Percentiles rank a stretch among this genome's conserved stretches.
Conservation (phyloP, 2,888 invertebrate genomes). For the Coecobrya sp. region DNA sequence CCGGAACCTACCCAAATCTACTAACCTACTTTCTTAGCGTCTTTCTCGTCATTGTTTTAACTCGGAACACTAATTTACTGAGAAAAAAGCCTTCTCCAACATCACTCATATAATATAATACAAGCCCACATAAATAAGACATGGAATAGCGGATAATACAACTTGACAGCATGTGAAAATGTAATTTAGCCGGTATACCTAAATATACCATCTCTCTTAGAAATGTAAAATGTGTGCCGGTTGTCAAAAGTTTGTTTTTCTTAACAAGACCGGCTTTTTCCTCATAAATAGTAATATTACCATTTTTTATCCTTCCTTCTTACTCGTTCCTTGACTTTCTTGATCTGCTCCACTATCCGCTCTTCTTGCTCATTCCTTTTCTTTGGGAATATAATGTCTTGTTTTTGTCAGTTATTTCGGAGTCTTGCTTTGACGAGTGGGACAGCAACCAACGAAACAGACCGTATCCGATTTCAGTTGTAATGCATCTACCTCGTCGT, state of each 20-base stretch:
- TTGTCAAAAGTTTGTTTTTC: slow-evolving; percentile 78
- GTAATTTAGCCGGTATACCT: slow-evolving; percentile 57
- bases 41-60: neutral
- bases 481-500: slow-evolving; percentile 70
- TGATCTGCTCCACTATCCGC: slow-evolving; percentile 28
- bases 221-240: slow-evolving; percentile 52
- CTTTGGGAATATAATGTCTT: slow-evolving; percentile 59
- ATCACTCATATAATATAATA: slow-evolving; percentile 16
- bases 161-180: slow-evolving; percentile 55
- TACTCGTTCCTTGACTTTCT: slow-evolving; percentile 23
- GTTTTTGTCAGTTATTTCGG: slow-evolving; percentile 79
- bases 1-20: slow-evolving; percentile 75
- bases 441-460: slow-evolving; percentile 64
- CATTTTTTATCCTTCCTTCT: slow-evolving; percentile 52
- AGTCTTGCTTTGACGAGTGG: slow-evolving; percentile 75
- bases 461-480: slow-evolving; percentile 76
- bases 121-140: neutral
- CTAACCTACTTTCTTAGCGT: slow-evolving; percentile 63
- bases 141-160: neutral
- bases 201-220: neutral
- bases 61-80: neutral
- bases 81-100: neutral
- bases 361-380: slow-evolving; percentile 10
- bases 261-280: slow-evolving; percentile 71
- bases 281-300: slow-evolving; percentile 46